phyloP scores from a whole-genome alignment of 2,797 vertebrate genomes.

The Serranus cabrilla region DNA sequence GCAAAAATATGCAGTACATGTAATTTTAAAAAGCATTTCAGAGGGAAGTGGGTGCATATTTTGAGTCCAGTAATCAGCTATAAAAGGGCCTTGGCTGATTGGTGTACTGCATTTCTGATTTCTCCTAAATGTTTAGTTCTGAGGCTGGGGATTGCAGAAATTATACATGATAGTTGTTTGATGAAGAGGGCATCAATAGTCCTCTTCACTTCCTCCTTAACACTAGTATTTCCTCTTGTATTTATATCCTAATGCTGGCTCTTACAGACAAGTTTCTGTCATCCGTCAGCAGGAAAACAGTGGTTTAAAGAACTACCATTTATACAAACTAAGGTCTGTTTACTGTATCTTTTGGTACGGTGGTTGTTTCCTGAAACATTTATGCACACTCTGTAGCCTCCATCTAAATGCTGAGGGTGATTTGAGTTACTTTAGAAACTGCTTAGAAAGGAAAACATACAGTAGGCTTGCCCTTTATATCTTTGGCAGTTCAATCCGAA shows the following conservation, averaged over 20 bases:
- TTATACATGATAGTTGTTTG: constrained; percentile 28
- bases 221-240: constrained; percentile 5
- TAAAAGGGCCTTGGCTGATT: constrained; percentile 32
- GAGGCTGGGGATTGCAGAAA: constrained; percentile 23
- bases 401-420: constrained; percentile 35
- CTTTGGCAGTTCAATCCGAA: constrained; percentile 69
- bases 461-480: constrained; percentile 68
- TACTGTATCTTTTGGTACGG: constrained; percentile 22
- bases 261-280: constrained; percentile 17
- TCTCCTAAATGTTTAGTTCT: constrained; percentile 16
- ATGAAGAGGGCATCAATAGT: constrained; percentile 21
- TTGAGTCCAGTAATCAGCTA: constrained; percentile 21
- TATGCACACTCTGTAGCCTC: constrained; percentile 2
- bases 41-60: constrained; percentile 12
- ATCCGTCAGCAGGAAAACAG: constrained; percentile 28
- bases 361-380: constrained; percentile 28
- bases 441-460: constrained; percentile 64
- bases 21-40: not conserved
- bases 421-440: constrained; percentile 63
- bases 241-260: constrained; percentile 13
- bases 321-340: constrained; percentile 4
- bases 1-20: not conserved
- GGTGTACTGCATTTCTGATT: constrained; percentile 30
- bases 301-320: constrained; percentile 19
- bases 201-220: constrained; percentile 8